phyloP scores from a whole-genome alignment of 1,140 invertebrate species.

The Neuroterus valhalla region DNA sequence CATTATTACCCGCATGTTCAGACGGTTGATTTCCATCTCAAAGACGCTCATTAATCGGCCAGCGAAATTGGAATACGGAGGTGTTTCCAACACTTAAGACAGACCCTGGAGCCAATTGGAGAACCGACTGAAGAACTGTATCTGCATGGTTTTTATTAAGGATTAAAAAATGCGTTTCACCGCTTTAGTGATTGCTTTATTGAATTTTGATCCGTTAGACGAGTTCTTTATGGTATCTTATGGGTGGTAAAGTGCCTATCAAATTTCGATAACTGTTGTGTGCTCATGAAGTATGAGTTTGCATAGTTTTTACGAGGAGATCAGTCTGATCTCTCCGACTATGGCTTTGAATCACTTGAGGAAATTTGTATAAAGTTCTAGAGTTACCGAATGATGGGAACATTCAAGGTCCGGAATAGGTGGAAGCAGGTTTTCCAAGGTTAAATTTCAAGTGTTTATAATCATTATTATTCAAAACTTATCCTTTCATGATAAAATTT shows the following conservation, averaged over 20 bases:
- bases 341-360: neutral
- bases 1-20: conserved; percentile 13
- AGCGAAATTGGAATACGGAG: neutral
- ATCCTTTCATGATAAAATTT: too few relatives aligned
- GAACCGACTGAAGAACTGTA: neutral
- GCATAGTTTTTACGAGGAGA: conserved; percentile 10
- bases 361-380: neutral
- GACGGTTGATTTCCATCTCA: conserved; percentile 9
- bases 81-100: neutral
- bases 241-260: conserved; percentile 18
- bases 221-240: conserved; percentile 22
- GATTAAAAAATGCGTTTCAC: neutral
- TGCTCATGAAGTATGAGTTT: conserved; percentile 17
- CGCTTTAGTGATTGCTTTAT: neutral
- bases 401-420: neutral
- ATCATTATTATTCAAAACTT: too few relatives aligned
- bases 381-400: neutral
- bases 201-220: conserved; percentile 1
- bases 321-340: conserved; percentile 1
- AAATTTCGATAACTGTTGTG: conserved; percentile 26
- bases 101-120: neutral
- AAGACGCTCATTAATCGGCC: conserved; percentile 9
- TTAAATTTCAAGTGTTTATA: too few relatives aligned
- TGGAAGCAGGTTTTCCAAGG: neutral
- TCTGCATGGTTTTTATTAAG: neutral